Evolutionary conservation across 2,888 invertebrate genomes (phyloP).

Genomic region (Hetaerina titia): DNA sequence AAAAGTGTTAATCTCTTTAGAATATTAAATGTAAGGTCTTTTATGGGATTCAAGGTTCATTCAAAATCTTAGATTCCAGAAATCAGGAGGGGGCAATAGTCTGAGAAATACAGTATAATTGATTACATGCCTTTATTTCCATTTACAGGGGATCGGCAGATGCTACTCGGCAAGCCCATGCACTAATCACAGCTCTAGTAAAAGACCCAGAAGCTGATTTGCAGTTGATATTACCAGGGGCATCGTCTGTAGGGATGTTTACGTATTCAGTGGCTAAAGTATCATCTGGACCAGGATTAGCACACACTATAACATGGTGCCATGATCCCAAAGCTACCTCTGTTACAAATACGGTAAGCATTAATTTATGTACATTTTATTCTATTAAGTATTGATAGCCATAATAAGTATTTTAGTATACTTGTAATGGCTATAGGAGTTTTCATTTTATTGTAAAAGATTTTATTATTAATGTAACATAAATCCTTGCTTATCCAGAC

Average conservation of each 20-base stretch:
- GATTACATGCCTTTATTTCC: not conserved
- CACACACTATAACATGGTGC: constrained; percentile 78
- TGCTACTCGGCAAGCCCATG: constrained; percentile 94
- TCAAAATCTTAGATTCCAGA: not conserved
- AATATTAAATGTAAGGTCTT: too few relatives aligned
- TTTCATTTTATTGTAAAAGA: too few relatives aligned
- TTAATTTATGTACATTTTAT: constrained; percentile 43
- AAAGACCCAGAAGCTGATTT: constrained; percentile 97
- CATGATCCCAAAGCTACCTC: constrained; percentile 81
- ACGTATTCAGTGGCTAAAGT: constrained; percentile 42
- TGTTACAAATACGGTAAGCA: constrained; percentile 75
- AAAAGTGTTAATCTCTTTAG: too few relatives aligned
- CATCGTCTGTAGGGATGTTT: constrained; percentile 74
- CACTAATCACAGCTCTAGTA: constrained; percentile 93
- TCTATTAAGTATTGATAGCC: constrained; percentile 67
- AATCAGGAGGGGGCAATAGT: not conserved
- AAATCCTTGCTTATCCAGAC: too few relatives aligned
- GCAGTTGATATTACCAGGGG: constrained; percentile 87
- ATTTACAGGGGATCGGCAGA: constrained; percentile 88
- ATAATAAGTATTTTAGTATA: too few relatives aligned
- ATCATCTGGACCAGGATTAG: constrained; percentile 71
- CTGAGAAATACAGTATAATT: not conserved
- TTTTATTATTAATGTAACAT: too few relatives aligned
- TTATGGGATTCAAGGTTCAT: too few relatives aligned
- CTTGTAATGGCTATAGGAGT: too few relatives aligned